Evolutionary conservation across 2,797 vertebrate genomes (phyloP), one percentile per base, ranked within the genome.

Genomic region (Rhabdomys pumilio): DNA sequence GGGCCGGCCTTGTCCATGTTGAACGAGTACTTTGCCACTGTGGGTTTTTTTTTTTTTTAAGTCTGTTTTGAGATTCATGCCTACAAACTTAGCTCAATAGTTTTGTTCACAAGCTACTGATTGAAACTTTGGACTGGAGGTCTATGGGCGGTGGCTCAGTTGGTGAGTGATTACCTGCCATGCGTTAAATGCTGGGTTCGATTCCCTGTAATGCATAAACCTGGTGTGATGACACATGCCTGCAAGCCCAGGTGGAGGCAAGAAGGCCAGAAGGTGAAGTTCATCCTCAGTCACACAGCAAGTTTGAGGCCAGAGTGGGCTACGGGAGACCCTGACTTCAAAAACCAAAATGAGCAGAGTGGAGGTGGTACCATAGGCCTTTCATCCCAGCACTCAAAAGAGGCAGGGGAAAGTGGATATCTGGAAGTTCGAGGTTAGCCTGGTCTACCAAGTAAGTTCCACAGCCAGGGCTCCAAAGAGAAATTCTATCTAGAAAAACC

Each of bases 31-130:
- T 75, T 72, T 41, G 20, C 24, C 13, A 3, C 57, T 26, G 77
- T 53, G 67, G 38, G 2, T 38, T 38, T 38, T 38, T 38, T 38
- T 38, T 44, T 89, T n/a, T 77, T 90, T 89, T 12, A 19, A 26
- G 41, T 76, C 41, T 26, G 41, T 26, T 44, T 76, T 53, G 91
- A 82, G 67, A 57, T 31, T 61, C 20, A 3, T 8, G 17, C 9
- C 73, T 77, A 22, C 31, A 63, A 38, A 12, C 22, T 59, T 57
- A 65, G 24, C 6, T 89, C 76, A 19, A 0, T 75, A 11, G 3
- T 87, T 93, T 80, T 55, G 67, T 72, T 93, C 34, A 65, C 38
- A 72, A 72, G 79, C 89, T 92, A 91, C 31, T 61, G 77, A 85
- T 53, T 83, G 24, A 92, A 79, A 69, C n/a, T 82, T 79, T n/a